Evolutionary conservation across 2,888 invertebrate genomes (phyloP).

Genomic region (Hipparchia sbordonii): DNA sequence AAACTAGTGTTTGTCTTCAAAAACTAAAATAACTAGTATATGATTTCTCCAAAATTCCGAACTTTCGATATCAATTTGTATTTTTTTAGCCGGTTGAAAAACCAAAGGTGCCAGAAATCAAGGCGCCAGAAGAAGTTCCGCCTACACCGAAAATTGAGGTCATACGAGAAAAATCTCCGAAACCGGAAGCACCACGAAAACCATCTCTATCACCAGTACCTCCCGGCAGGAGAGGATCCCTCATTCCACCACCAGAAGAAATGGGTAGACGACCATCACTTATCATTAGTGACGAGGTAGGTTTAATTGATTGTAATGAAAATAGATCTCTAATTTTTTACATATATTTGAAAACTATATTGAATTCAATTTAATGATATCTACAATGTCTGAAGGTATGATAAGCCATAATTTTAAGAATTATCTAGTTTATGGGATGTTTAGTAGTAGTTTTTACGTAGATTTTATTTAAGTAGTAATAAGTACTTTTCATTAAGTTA

Average conservation of each 20-base stretch:
- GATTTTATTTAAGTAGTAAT: conserved; percentile 39
- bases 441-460: conserved; percentile 48
- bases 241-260: conserved; percentile 94
- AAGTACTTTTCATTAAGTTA: conserved; percentile 34
- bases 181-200: conserved; percentile 85
- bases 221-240: conserved; percentile 87
- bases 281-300: conserved; percentile 97
- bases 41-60: too few species aligned
- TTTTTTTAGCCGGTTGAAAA: conserved; percentile 46
- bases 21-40: too few species aligned
- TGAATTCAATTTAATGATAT: conserved; percentile 42
- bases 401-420: conserved; percentile 49
- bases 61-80: background rate
- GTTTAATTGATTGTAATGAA: conserved; percentile 50
- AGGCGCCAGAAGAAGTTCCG: conserved; percentile 82
- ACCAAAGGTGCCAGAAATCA: conserved; percentile 86
- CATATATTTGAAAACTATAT: conserved; percentile 30
- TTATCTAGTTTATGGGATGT: conserved; percentile 56
- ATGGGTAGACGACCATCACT: conserved; percentile 94
- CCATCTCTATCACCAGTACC: conserved; percentile 87
- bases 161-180: conserved; percentile 89
- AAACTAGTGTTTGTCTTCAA: too few species aligned
- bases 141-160: conserved; percentile 94
- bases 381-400: conserved; percentile 61
- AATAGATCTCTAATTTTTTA: conserved; percentile 9